These are phyloP conservation scores for Amyelois transitella DNA, from an alignment of 1,140 invertebrate genomes.

Conservation along the genomic window DNA sequence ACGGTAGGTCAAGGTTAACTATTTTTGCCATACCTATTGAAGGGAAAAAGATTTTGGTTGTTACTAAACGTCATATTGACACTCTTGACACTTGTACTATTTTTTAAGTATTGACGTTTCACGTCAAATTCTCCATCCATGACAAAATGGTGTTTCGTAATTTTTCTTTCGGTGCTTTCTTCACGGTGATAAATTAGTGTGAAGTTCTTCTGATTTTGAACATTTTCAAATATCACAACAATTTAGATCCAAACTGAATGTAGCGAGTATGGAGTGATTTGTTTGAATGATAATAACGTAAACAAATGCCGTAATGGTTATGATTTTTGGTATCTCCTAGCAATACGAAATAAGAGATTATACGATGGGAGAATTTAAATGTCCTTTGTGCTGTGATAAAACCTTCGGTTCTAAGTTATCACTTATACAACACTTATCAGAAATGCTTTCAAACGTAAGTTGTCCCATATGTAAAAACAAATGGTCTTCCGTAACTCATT, in stretches of 20 bases:
- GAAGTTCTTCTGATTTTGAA: slow-evolving; percentile 68
- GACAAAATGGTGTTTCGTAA: slow-evolving; percentile 19
- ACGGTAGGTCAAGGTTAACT: too few species aligned
- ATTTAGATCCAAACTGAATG: slow-evolving; percentile 61
- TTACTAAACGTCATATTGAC: slow-evolving; percentile 1
- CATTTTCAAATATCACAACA: slow-evolving; percentile 41
- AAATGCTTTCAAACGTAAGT: slow-evolving; percentile 75
- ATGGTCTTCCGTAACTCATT: slow-evolving; percentile 68
- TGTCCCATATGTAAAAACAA: slow-evolving; percentile 76
- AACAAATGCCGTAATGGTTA: slow-evolving; percentile 9
- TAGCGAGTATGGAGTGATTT: slow-evolving; percentile 26
- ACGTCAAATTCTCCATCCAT: background rate
- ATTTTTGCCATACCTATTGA: too few species aligned
- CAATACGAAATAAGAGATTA: slow-evolving; percentile 8
- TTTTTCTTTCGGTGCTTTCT: slow-evolving; percentile 31
- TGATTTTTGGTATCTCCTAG: too few species aligned
- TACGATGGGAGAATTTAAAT: slow-evolving; percentile 75
- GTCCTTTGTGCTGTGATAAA: slow-evolving; percentile 79
- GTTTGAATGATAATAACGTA: background rate
- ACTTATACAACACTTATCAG: slow-evolving; percentile 77
- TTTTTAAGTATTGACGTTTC: background rate
- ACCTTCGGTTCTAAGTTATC: slow-evolving; percentile 75
- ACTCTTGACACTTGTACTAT: background rate
- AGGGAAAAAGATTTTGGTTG: too few species aligned
- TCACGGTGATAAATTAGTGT: slow-evolving; percentile 48